A percentile compares a stretch with the other conserved stretches of the same genome.
Conservation (phyloP, 2,113 vertebrate genomes). For the Serinus canaria region DNA sequence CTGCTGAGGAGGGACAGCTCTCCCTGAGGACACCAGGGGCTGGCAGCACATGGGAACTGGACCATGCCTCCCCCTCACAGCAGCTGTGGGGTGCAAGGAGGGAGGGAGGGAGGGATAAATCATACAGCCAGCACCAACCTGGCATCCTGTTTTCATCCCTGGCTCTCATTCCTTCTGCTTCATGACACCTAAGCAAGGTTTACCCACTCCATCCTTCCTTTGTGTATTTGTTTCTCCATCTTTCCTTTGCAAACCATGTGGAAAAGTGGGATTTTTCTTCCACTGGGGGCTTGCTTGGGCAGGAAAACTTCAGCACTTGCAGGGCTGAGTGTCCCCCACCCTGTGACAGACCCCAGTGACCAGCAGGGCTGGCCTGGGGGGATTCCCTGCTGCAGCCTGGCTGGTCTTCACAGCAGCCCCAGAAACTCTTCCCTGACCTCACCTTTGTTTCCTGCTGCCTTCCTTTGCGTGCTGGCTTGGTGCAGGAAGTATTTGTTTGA, state of each 20-base stretch:
- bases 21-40: fast-evolving
- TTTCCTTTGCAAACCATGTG: neutral
- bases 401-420: neutral
- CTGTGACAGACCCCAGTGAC: neutral
- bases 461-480: neutral
- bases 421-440: neutral
- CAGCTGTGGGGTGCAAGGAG: neutral
- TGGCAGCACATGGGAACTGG: neutral
- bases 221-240: neutral
- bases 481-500: neutral
- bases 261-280: neutral
- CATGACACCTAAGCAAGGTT: neutral
- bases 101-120: neutral
- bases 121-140: neutral
- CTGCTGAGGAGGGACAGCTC: neutral
- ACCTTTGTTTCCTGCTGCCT: neutral
- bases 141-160: neutral
- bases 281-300: neutral
- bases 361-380: neutral
- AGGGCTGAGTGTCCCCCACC: neutral
- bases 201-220: neutral
- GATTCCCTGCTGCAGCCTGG: neutral
- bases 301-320: neutral
- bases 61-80: neutral
- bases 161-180: neutral